Conservation (phyloP, 2,888 invertebrate species). For the Habroteleia sp. region DNA sequence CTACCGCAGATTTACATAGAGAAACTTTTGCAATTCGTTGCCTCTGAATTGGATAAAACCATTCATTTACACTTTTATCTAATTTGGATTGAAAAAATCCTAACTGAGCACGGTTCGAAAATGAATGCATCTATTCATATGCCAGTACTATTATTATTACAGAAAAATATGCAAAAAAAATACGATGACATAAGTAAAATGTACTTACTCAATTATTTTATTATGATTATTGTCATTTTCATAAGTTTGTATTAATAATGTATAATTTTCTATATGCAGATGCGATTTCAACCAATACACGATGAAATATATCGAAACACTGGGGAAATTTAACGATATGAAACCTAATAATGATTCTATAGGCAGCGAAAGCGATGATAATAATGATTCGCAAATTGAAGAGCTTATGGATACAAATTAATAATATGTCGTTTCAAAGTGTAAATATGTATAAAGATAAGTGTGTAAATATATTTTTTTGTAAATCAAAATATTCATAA, state of each 20-base stretch:
- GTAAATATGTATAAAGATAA: too few relatives aligned
- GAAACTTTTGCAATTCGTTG: constrained; percentile 87
- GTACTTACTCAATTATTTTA: constrained; percentile 83
- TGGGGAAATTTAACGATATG: constrained; percentile 80
- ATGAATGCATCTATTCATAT: constrained; percentile 83
- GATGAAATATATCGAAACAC: constrained; percentile 85
- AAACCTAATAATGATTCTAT: neutral
- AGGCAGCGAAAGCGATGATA: neutral
- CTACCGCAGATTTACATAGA: constrained; percentile 89
- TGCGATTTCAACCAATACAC: constrained; percentile 95
- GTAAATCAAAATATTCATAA: too few relatives aligned
- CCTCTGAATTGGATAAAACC: constrained; percentile 88
- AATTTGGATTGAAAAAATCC: constrained; percentile 87
- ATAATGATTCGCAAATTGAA: constrained; percentile 5
- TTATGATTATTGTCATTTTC: too few relatives aligned
- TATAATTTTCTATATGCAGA: constrained; percentile 84
- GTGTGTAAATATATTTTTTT: too few relatives aligned
- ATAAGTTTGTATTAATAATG: neutral
- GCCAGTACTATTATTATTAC: constrained; percentile 87
- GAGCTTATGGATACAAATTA: constrained; percentile 10
- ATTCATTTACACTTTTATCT: constrained; percentile 94
- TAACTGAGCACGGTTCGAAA: constrained; percentile 85
- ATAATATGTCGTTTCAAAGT: neutral
- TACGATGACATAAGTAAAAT: constrained; percentile 91
- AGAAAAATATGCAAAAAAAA: constrained; percentile 90